These are phyloP conservation scores for Oscheius onirici DNA, from an alignment of 2,888 invertebrate genomes.

Conservation along the genomic window DNA sequence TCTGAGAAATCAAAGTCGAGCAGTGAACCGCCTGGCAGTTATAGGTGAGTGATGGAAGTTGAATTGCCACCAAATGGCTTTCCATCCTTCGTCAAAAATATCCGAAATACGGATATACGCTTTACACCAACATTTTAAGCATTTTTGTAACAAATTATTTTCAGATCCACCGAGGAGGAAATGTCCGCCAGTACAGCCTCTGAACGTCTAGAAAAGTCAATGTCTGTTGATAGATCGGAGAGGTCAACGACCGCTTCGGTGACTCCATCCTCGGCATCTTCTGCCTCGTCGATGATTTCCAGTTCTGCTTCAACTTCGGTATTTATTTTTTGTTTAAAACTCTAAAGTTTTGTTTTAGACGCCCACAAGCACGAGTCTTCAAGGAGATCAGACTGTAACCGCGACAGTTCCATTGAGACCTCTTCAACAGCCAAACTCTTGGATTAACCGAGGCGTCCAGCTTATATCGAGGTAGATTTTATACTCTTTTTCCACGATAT, in stretches of 20 bases:
- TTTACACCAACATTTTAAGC: too few species aligned
- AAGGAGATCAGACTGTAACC: conserved; percentile 45
- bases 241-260: not conserved
- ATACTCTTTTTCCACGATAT: not conserved
- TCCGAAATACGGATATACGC: too few species aligned
- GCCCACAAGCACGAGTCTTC: conserved; percentile 20
- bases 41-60: conserved; percentile 9
- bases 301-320: conserved; percentile 22
- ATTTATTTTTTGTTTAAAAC: not conserved
- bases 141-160: too few species aligned
- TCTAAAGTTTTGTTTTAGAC: not conserved
- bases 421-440: conserved; percentile 49
- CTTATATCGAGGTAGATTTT: conserved; percentile 39
- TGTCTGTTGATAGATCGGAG: conserved; percentile 15
- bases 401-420: conserved; percentile 48
- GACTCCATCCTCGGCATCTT: conserved; percentile 1
- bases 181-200: conserved; percentile 11
- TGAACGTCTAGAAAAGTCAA: conserved; percentile 5
- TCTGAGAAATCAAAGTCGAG: conserved; percentile 18
- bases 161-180: conserved; percentile 22
- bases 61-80: too few species aligned
- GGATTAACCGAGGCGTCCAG: conserved; percentile 56
- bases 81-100: too few species aligned
- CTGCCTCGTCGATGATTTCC: conserved; percentile 16
- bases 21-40: conserved; percentile 21